Evolutionary conservation across 2,113 vertebrate genomes (phyloP).

Genomic region (Actenoides hombroni): DNA sequence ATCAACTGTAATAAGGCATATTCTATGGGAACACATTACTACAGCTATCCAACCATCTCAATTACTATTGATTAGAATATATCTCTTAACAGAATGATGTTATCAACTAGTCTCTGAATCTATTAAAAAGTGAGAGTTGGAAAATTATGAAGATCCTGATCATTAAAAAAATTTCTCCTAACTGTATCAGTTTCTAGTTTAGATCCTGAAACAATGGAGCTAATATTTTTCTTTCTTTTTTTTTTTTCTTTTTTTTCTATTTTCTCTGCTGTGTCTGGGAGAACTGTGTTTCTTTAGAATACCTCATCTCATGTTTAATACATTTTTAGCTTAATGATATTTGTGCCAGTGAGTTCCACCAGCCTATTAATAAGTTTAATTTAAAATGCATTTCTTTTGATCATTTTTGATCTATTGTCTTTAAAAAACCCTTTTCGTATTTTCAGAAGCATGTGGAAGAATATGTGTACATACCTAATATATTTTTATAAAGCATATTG

Average conservation of each 20-base stretch:
- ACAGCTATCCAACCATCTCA: not conserved
- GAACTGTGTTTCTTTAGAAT: not conserved
- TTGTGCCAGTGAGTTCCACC: not conserved
- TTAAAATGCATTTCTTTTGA: not conserved
- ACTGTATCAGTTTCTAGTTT: not conserved
- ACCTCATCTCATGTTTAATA: not conserved
- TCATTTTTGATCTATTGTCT: not conserved
- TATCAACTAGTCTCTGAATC: not conserved
- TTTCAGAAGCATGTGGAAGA: not conserved
- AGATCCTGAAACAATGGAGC: not conserved
- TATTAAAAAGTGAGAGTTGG: not conserved
- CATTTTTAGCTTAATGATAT: not conserved
- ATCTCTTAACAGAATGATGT: not conserved
- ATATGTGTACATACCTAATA: not conserved
- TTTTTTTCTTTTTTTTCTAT: not conserved
- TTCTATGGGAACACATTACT: not conserved
- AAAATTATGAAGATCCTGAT: not conserved
- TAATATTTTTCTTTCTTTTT: not conserved
- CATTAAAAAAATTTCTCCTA: not conserved
- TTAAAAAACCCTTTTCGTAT: not conserved
- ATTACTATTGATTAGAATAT: slow-evolving; percentile 13
- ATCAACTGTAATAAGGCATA: not conserved
- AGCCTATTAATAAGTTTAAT: not conserved
- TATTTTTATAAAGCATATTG: not conserved
- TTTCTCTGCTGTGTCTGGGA: not conserved